Evolutionary conservation across 2,888 invertebrate genomes (phyloP), one percentile per base, ranked within the genome.

Genomic region (Arge pagana): DNA sequence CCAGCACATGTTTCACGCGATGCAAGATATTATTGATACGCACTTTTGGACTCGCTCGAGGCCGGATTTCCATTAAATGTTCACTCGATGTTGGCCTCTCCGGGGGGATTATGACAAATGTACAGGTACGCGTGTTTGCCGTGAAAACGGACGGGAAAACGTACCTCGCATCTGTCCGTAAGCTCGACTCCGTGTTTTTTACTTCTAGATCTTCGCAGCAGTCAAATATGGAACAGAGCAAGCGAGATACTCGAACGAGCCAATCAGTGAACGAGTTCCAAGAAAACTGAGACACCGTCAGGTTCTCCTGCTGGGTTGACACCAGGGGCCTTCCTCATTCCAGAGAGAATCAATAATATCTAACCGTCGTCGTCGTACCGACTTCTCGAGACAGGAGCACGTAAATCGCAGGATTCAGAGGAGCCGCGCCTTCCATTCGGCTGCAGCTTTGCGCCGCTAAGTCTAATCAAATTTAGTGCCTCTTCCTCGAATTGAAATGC

Each of bases 381-480:
- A 33, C n/a, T 4, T 19, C 4, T 8, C 33, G 45, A 23, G 33
- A 35, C 31, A 33, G n/a, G n/a, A n/a, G n/a, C n/a, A 33, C 45
- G 33, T 45, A 45, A 45, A 45, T 45, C 33, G 45, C 23, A 15
- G 45, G 45, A 45, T 45, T 45, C 45, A 33, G 45, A 33, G 21
- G 16, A 10, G 31, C 35, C 31, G 19, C 30, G 15, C 16, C 11
- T 10, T 33, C 33, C 45, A 35, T 45, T 45, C 45, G 21, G 33
- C 45, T 45, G 45, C 45, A 45, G 35, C 18, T 30, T 11, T 15
- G 23, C 21, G 35, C 11, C 45, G 23, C 33, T 33, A 31, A 45
- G 45, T n/a, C 45, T 45, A 45, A 45, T 45, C 45, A 45, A 45
- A 45, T 45, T 45, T 45, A 45, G 45, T 33, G 45, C 45, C 42